These are phyloP conservation scores for Furcula furcula DNA, from an alignment of 2,888 invertebrate genomes.

Conservation along the genomic window DNA sequence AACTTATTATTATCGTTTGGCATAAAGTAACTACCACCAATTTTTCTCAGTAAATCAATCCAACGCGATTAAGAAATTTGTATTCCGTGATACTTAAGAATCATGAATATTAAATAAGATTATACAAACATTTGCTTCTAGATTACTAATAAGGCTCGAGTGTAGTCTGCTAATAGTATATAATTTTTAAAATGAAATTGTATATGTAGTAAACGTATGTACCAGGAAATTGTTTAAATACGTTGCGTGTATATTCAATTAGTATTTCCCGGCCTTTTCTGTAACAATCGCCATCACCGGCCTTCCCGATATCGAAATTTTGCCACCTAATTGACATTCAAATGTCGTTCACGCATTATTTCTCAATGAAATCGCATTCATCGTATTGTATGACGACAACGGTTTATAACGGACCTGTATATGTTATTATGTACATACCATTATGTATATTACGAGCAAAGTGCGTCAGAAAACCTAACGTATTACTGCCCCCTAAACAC, in stretches of 20 bases:
- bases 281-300: constrained; percentile 55
- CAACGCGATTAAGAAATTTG: constrained; percentile 24
- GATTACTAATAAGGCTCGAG: constrained; percentile 19
- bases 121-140: constrained; percentile 18
- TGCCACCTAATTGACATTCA: constrained; percentile 65
- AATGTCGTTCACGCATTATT: constrained; percentile 63
- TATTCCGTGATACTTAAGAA: constrained; percentile 29
- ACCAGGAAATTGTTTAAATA: constrained; percentile 67
- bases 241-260: constrained; percentile 63
- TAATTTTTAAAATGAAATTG: constrained; percentile 34
- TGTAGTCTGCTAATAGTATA: constrained; percentile 25
- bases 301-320: constrained; percentile 66
- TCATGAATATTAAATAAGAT: constrained; percentile 23
- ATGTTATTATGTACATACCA: constrained; percentile 56
- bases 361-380: constrained; percentile 72
- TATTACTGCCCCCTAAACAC: constrained; percentile 34
- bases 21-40: constrained; percentile 10
- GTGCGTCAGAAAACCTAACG: constrained; percentile 43
- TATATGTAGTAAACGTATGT: constrained; percentile 36
- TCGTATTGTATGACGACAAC: constrained; percentile 60
- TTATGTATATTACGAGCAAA: constrained; percentile 46
- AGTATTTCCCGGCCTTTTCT: constrained; percentile 61
- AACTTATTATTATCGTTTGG: constrained; percentile 11
- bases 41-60: constrained; percentile 26
- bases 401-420: constrained; percentile 61